Conservation (phyloP, 2,888 invertebrate genomes). For the Amphimallon solstitiale region DNA sequence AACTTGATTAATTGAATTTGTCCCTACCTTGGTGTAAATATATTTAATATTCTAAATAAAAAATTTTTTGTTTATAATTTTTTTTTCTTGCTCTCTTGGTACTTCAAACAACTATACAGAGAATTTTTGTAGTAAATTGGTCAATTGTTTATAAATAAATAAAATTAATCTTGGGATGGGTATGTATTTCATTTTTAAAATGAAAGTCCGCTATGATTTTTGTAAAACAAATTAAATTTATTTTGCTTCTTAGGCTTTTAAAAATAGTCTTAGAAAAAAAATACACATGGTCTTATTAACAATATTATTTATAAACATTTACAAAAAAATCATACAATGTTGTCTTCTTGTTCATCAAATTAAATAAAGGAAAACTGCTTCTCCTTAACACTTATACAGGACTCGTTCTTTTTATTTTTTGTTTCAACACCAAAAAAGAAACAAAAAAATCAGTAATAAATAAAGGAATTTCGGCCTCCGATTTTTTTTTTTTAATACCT, state of each 20-base stretch:
- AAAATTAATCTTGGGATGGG: background rate
- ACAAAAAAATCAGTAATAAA: constrained; percentile 11
- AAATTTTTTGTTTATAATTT: too few relatives aligned
- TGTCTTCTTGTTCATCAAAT: constrained; percentile 10
- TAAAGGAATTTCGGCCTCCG: constrained; percentile 36
- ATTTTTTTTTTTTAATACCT: constrained; percentile 7
- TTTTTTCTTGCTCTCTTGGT: too few relatives aligned
- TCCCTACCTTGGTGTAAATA: too few relatives aligned
- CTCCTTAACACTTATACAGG: constrained; percentile 7
- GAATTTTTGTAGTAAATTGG: too few relatives aligned
- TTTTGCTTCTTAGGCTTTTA: constrained; percentile 31
- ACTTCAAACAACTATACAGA: too few relatives aligned
- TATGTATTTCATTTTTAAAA: background rate
- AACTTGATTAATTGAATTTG: too few relatives aligned
- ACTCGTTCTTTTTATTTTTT: constrained; percentile 2
- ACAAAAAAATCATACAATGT: constrained; percentile 39
- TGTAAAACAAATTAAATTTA: constrained; percentile 36
- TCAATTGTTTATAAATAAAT: too few relatives aligned
- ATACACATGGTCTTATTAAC: constrained; percentile 42
- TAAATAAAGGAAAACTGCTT: constrained; percentile 3
- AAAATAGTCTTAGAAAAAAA: constrained; percentile 40
- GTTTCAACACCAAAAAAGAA: constrained; percentile 23
- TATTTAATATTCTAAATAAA: too few relatives aligned
- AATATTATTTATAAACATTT: constrained; percentile 42
- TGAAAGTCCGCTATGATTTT: background rate